These are phyloP conservation scores for Andricus quercusramuli DNA, from an alignment of 2,888 invertebrate genomes.

Conservation along the genomic window DNA sequence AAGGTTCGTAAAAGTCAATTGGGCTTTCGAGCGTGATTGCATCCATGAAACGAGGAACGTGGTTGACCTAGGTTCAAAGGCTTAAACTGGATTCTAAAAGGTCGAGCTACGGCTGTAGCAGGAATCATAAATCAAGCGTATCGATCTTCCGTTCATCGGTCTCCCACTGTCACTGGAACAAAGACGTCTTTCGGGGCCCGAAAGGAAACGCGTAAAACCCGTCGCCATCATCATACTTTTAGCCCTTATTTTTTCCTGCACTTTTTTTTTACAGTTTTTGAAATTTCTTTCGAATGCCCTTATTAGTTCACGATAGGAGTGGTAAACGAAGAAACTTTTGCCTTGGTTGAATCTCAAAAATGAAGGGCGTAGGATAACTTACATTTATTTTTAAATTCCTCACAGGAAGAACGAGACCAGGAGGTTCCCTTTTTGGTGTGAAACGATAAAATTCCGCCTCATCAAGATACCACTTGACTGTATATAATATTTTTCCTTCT, in stretches of 20 bases:
- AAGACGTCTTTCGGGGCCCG: background rate
- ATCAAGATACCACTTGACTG: constrained; percentile 88
- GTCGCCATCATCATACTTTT: constrained; percentile 1
- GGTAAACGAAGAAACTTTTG: background rate
- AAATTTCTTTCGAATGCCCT: background rate
- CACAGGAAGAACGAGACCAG: constrained; percentile 84
- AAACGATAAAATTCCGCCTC: constrained; percentile 88
- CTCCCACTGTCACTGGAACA: background rate
- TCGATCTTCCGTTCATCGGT: background rate
- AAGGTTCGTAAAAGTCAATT: background rate
- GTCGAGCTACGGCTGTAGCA: background rate
- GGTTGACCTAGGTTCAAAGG: constrained; percentile 4
- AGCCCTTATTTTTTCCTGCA: background rate
- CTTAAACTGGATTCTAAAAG: background rate
- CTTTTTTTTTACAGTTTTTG: background rate
- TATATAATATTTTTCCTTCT: constrained; percentile 80
- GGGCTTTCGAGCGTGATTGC: constrained; percentile 1
- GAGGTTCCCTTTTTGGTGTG: constrained; percentile 86
- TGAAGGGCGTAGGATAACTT: constrained; percentile 76
- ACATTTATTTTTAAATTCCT: constrained; percentile 87
- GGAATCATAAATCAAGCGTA: constrained; percentile 5
- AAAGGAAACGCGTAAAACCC: background rate
- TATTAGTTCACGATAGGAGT: background rate
- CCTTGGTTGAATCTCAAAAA: background rate
- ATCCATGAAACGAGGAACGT: background rate